Conservation (phyloP, 2,113 vertebrate genomes). For the Sceloporus undulatus region DNA sequence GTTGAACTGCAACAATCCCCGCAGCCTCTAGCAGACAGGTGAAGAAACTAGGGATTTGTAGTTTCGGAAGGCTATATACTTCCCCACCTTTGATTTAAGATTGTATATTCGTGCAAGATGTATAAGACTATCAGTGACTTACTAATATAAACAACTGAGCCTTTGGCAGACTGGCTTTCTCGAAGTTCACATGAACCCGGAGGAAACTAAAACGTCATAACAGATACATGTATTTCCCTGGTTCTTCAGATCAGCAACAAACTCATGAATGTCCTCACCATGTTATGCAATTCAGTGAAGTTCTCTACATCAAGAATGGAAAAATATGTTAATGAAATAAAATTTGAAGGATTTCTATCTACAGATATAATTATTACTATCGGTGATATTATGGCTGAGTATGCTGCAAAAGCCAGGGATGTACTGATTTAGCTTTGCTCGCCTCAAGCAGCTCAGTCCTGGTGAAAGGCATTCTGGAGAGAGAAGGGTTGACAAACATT, state of each 20-base stretch:
- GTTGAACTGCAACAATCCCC: too few relatives aligned
- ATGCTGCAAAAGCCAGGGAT: constrained; percentile 20
- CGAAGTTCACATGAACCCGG: constrained; percentile 88
- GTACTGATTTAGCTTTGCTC: constrained; percentile 17
- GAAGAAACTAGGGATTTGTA: too few relatives aligned
- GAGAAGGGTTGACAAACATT: too few relatives aligned
- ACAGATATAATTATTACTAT: constrained; percentile 23
- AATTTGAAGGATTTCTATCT: constrained; percentile 13
- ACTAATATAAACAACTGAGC: constrained; percentile 94
- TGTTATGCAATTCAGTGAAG: constrained; percentile 82
- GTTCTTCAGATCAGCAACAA: constrained; percentile 87
- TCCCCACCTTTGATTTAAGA: neutral
- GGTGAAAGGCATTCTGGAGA: too few relatives aligned
- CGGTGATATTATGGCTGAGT: neutral
- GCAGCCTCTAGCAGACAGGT: too few relatives aligned
- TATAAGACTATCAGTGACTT: constrained; percentile 65
- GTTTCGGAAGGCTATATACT: too few relatives aligned
- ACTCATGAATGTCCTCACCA: constrained; percentile 91
- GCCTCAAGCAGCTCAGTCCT: too few relatives aligned
- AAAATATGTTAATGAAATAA: constrained; percentile 42
- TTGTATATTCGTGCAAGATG: neutral
- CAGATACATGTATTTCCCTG: constrained; percentile 88
- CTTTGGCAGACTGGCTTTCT: constrained; percentile 84
- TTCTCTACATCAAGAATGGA: constrained; percentile 81
- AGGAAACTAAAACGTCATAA: constrained; percentile 88